phyloP scores from a whole-genome alignment of 2,888 invertebrate genomes.

The Caenorhabditis sp. region DNA sequence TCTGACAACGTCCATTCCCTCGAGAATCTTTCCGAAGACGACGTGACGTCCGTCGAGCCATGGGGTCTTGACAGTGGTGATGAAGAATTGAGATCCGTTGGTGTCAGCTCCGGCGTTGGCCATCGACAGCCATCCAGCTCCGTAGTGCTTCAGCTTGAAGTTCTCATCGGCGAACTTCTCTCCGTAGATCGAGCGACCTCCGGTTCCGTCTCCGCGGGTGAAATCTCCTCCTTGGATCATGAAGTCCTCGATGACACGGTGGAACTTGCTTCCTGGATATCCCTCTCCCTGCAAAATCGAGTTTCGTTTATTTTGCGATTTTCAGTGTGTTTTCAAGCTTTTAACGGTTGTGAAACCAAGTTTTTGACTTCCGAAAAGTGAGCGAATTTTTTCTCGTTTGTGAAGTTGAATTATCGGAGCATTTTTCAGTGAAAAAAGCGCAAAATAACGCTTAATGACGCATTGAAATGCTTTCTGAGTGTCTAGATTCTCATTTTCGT shows the following conservation, averaged over 20 bases:
- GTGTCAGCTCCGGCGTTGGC: conserved; percentile 90
- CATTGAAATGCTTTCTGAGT: not conserved
- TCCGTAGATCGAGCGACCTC: conserved; percentile 82
- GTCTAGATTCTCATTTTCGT: too few relatives aligned
- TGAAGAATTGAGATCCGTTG: conserved; percentile 95
- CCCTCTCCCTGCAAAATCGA: conserved; percentile 80
- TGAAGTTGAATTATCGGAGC: too few relatives aligned
- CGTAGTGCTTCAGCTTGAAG: conserved; percentile 82
- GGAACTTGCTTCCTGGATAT: conserved; percentile 90
- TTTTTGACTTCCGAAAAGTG: too few relatives aligned
- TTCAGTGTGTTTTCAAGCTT: not conserved
- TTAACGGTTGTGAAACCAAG: not conserved
- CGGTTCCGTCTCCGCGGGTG: conserved; percentile 83
- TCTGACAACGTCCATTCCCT: conserved; percentile 81
- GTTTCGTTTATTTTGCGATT: too few relatives aligned
- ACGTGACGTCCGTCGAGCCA: conserved; percentile 94
- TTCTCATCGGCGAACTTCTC: conserved; percentile 83
- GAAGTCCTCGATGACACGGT: conserved; percentile 91
- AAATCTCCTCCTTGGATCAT: conserved; percentile 89
- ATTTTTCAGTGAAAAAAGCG: too few relatives aligned
- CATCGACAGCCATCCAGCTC: conserved; percentile 91
- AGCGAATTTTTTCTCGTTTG: too few relatives aligned
- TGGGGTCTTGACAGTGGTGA: conserved; percentile 89
- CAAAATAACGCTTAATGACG: not conserved
- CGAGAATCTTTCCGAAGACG: conserved; percentile 89